Base-by-base conservation (phyloP, 2,113 vertebrate genomes). In the Haplotaxodon microlepis region DNA sequence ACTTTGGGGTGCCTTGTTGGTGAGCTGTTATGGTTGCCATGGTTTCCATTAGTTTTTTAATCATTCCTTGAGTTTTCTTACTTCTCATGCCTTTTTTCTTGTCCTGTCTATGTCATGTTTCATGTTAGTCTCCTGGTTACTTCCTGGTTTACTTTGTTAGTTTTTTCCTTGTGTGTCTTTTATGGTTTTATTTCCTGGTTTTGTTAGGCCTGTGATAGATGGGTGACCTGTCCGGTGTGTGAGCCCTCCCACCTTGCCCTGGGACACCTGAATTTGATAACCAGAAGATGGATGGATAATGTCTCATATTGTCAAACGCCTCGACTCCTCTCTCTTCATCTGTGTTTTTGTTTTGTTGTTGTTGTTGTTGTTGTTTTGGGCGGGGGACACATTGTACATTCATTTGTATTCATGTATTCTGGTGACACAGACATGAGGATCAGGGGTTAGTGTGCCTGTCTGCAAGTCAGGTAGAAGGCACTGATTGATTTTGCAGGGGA, bases 231-330 rank as follows among this genome's bases (percentile, higher is more conserved):
- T 59, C 8, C 27, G 8, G 0, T 59, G 57, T 31, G 57, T 31
- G 57, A 61, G 29, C 57, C 57, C 57, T 61, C 57, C 57, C 57
- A 61, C 57, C 57, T 61, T 17, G 0, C 57, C 5, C 29, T 17
- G 14, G 27, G 14, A 71, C 63, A 71, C 12, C n/a, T 71, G 66
- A 38, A 69, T 38, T 38, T 38, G 63, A 21, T 69, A 69, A 69
- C 19, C 34, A 69, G 63, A 2, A 69, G 19, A 21, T 5, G 0
- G 34, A 8, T 69, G 34, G 19, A 40, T 63, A 42, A 45, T 42
- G 12, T 45, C 38, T 45, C 12, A 24, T 71, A 42, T 3, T 71
- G 38, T 71, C n/a, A 71, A 40, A 71, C 2, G 0, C 66, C 0
- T 42, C 0, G 0, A 71, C 12, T 71, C 36, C 4, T 40, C 11